Evolutionary conservation across 2,797 vertebrate genomes (phyloP), one percentile per base, ranked within the genome.

Genomic region (Carduelis carduelis): DNA sequence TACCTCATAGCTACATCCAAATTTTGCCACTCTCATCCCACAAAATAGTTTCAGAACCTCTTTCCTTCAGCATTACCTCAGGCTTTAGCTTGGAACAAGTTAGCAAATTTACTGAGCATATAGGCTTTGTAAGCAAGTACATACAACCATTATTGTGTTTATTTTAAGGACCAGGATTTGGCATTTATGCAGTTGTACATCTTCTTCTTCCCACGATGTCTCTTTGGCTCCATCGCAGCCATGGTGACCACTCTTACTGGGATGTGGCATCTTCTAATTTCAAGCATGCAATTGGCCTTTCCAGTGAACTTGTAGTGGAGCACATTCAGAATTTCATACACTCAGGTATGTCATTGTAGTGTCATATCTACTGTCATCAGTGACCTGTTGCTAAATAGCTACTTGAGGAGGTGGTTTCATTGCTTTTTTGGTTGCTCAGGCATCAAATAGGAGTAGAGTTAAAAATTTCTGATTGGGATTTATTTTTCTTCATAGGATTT

Each of bases 201-300:
- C 99, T 99, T 63, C 98, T 99, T 69, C 99, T 99, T 77, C 99
- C 99, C 11, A 99, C 99, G 87, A 99, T 99, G 99, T 98, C 99
- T 10, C 98, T 99, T 37, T 99, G 99, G 99, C 98, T 99, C 79
- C 98, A 98, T 90, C 99, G 99, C 76, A 99, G 99, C 96, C 99
- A 99, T 4, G 98, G 98, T 56, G 99, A 99, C 96, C 99, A 99
- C 96, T 98, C 98, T 12, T 99, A 99, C 96, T 99, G 99, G 99
- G 99, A 99, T 4, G 95, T 98, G 55, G 99, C 99, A 2, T 99
- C 99, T 3, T 98, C 99, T 5, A 99, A 99, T 97, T 99, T 99
- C 97, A 99, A 99, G 92, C 99, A 99, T 12, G 99, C 99, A 83
- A 99, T 99, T 32, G 99, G 99, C n/a, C 97, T 99, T 84, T 99